Evolutionary conservation across 2,797 vertebrate genomes (phyloP).

Genomic region (Smutsia gigantea): DNA sequence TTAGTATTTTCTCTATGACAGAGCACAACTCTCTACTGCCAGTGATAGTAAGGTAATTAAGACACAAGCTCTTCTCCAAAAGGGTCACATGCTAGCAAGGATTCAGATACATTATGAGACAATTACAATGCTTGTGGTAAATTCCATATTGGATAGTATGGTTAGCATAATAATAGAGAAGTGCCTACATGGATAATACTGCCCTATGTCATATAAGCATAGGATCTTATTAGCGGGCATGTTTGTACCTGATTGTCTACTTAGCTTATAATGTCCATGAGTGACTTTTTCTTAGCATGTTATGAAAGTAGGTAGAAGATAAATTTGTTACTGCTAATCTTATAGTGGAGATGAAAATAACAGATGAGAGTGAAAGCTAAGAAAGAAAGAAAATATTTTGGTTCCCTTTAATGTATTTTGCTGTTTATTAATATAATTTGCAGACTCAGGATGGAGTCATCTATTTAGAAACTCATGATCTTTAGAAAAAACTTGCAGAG

Average conservation of each 20-base stretch:
- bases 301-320: background rate
- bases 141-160: background rate
- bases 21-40: background rate
- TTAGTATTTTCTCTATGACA: background rate
- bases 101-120: background rate
- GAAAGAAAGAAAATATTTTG: background rate
- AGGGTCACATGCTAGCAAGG: background rate
- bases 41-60: background rate
- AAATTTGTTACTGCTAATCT: background rate
- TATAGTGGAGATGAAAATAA: background rate
- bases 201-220: background rate
- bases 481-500: background rate
- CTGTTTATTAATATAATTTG: conserved; percentile 25
- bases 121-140: background rate
- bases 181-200: background rate
- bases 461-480: background rate
- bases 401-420: background rate
- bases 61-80: background rate
- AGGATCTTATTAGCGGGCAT: background rate
- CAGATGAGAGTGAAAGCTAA: background rate
- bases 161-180: conserved; percentile 54
- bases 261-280: conserved; percentile 22
- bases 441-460: background rate
- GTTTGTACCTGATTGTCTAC: background rate
- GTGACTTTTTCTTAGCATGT: background rate